A percentile compares a stretch with the other conserved stretches of the same genome.
Conservation (phyloP, 1,140 invertebrate genomes). For the Trissolcus basalis region DNA sequence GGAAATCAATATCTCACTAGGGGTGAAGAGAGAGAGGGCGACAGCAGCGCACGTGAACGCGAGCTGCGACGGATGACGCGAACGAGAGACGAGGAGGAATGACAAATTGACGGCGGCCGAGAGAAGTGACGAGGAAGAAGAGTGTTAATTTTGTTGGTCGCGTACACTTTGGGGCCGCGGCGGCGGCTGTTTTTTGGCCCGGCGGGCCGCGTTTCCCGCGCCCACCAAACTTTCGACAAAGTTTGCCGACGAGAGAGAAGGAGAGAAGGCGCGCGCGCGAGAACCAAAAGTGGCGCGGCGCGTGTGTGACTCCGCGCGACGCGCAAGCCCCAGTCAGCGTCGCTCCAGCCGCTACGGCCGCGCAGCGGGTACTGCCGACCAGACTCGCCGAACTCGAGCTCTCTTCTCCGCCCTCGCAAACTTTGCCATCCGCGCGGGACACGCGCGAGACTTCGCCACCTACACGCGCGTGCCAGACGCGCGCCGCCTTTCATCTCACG, state of each 20-base stretch:
- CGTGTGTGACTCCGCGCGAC: constrained; percentile 36
- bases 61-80: constrained; percentile 44
- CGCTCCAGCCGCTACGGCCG: constrained; percentile 72
- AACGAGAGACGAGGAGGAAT: constrained; percentile 50
- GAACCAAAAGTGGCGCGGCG: not conserved
- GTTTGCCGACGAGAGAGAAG: constrained; percentile 40
- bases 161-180: no score
- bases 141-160: constrained; percentile 2
- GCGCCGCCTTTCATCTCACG: constrained; percentile 39
- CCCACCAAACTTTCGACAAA: constrained; percentile 57
- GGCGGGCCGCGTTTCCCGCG: constrained; percentile 4
- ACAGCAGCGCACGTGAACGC: constrained; percentile 42
- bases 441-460: constrained; percentile 52
- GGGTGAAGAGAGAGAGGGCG: constrained; percentile 59
- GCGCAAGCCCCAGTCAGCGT: constrained; percentile 55
- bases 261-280: constrained; percentile 31
- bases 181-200: no score
- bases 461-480: constrained; percentile 37
- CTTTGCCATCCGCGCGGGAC: constrained; percentile 56
- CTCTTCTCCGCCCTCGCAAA: constrained; percentile 55
- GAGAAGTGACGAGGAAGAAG: constrained; percentile 44
- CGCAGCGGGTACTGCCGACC: constrained; percentile 73
- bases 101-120: constrained; percentile 42
- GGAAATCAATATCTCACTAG: constrained; percentile 77
- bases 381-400: constrained; percentile 63